These are phyloP conservation scores for Aythya baeri DNA, from an alignment of 2,113 vertebrate genomes.

Conservation along the genomic window DNA sequence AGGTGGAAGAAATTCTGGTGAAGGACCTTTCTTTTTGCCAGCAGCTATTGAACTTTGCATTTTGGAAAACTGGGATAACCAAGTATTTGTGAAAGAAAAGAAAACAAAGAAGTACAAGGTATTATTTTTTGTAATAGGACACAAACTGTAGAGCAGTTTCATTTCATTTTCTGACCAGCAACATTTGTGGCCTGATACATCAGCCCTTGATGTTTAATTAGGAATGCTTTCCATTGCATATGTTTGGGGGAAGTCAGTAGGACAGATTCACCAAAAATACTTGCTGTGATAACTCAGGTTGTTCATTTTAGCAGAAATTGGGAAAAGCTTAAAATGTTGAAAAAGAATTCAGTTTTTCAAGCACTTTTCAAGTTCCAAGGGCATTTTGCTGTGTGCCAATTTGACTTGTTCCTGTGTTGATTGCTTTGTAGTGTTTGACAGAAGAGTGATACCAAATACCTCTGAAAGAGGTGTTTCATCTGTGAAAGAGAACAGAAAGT, in stretches of 20 bases:
- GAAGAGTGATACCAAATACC: not conserved
- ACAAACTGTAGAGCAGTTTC: not conserved
- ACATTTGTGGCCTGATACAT: not conserved
- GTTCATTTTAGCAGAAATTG: not conserved
- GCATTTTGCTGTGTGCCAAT: not conserved
- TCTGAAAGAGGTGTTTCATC: not conserved
- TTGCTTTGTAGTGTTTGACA: not conserved
- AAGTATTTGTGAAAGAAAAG: not conserved
- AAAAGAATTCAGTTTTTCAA: not conserved
- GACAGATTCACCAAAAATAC: not conserved
- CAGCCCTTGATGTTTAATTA: not conserved
- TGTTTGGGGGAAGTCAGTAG: not conserved
- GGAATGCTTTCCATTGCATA: not conserved
- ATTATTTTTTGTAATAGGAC: not conserved
- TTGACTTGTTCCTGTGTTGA: not conserved
- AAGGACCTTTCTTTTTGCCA: not conserved
- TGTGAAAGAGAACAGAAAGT: not conserved
- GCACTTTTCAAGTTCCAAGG: not conserved
- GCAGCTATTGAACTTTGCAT: not conserved
- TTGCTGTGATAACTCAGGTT: not conserved
- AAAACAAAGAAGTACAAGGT: not conserved
- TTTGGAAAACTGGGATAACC: not conserved
- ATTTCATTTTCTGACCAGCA: not conserved
- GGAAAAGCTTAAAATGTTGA: not conserved
- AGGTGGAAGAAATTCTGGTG: not conserved